Conservation (phyloP, 2,888 invertebrate species). For the Molanna angustata region DNA sequence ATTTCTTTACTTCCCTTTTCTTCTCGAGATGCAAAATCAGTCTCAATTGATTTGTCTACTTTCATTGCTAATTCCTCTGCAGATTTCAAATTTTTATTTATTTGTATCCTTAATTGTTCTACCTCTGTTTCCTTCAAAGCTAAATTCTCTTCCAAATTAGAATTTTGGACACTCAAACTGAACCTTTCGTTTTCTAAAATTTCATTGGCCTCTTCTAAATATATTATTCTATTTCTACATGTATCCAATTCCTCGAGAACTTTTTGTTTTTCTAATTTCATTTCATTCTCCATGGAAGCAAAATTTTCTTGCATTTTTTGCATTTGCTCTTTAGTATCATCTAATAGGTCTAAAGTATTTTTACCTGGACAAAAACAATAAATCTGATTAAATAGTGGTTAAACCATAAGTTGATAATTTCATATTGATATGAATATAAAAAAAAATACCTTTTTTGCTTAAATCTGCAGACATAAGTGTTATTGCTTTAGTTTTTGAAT, state of each 20-base stretch:
- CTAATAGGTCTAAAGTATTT: slow-evolving; percentile 67
- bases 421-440: too few species aligned
- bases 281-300: slow-evolving; percentile 64
- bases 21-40: slow-evolving; percentile 46
- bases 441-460: slow-evolving; percentile 55
- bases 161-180: slow-evolving; percentile 53
- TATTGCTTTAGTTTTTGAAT: slow-evolving; percentile 75
- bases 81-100: slow-evolving; percentile 35
- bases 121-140: slow-evolving; percentile 50
- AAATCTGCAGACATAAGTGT: slow-evolving; percentile 73
- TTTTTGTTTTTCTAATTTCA: slow-evolving; percentile 64
- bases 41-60: slow-evolving; percentile 39
- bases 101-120: slow-evolving; percentile 33
- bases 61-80: slow-evolving; percentile 43
- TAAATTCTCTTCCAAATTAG: slow-evolving; percentile 54
- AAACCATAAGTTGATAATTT: too few species aligned
- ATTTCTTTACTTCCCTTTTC: slow-evolving; percentile 59
- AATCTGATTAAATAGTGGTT: background rate
- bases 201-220: slow-evolving; percentile 56
- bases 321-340: slow-evolving; percentile 80
- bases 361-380: slow-evolving; percentile 48
- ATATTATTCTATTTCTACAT: slow-evolving; percentile 55
- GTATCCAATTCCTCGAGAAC: slow-evolving; percentile 55
- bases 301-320: slow-evolving; percentile 77
- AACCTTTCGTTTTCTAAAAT: slow-evolving; percentile 51